Base-by-base conservation (phyloP, 2,113 vertebrate species). In the Geococcyx californianus region DNA sequence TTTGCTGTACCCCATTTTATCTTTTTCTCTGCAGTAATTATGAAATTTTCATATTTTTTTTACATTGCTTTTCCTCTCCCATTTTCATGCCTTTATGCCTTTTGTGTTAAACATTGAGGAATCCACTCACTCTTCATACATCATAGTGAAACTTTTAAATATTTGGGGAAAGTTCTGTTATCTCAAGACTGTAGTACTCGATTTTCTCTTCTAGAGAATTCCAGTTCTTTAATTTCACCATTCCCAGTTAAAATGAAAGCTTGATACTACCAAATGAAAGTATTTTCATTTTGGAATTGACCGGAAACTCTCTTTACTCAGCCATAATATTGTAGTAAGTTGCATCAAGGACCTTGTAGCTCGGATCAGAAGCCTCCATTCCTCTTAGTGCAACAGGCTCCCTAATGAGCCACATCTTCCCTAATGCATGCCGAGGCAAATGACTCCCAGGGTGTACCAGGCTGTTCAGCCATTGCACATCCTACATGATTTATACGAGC, bases 11-110 rank as follows among this genome's bases (percentile, higher is more conserved):
- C 29, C 26, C 69, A 18, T 44, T 89, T 79, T 76, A 64, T 88
- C 42, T 67, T 60, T 77, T 88, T 81, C 76, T 31, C 66, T 90
- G 70, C 55, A 87, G 67, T 95, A 94, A 91, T 94, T 94, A 79
- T 38, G 66, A 18, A 93, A 72, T 73, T 94, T 90, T 81, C 66
- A 73, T 89, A 72, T 87, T 76, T 76, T n/a, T 84, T 45, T 77
- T 78, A 23, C 33, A 58, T 45, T 92, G 12, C 38, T 85, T 88
- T 38, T 2, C 10, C 18, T 16, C 36, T 82, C 10, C 23, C 33
- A n/a, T 64, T 92, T 93, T 77, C 59, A 45, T 87, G 21, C 3
- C 5, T 87, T 74, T 76, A 10, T 75, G 45, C 10, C 42, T 49
- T 76, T 36, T 60, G 7, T 45, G 25, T 94, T 3, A 67, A 55